phyloP scores from a whole-genome alignment of 2,113 vertebrate species.

The Tichodroma muraria region DNA sequence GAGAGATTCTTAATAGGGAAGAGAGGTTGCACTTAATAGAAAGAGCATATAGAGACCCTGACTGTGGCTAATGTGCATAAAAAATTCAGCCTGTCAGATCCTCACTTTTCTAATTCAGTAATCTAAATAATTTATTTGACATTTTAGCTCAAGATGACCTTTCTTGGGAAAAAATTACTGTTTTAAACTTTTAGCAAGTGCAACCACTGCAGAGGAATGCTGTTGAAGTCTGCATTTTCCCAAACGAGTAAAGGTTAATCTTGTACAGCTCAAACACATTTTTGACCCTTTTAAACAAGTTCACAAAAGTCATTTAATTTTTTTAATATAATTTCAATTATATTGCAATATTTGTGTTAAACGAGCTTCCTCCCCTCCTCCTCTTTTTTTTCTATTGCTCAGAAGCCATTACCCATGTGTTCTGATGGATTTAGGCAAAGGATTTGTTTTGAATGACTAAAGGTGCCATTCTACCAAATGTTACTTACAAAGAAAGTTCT shows the following conservation, averaged over 20 bases:
- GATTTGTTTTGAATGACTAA: constrained; percentile 30
- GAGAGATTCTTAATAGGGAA: constrained; percentile 74
- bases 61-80: constrained; percentile 84
- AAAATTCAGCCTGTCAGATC: constrained; percentile 86
- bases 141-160: constrained; percentile 88
- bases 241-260: constrained; percentile 78
- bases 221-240: constrained; percentile 75
- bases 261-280: constrained; percentile 70
- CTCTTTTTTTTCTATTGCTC: constrained; percentile 2
- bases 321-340: constrained; percentile 75
- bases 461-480: background rate
- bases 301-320: constrained; percentile 69
- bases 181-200: constrained; percentile 87
- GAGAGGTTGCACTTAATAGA: constrained; percentile 72
- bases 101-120: constrained; percentile 87
- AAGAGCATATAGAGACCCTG: constrained; percentile 74
- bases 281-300: constrained; percentile 76
- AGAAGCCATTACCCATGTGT: background rate
- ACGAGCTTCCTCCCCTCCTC: background rate
- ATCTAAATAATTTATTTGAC: constrained; percentile 90
- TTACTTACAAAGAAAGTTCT: constrained; percentile 13
- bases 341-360: constrained; percentile 72
- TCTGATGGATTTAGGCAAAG: constrained; percentile 25
- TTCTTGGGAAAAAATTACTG: constrained; percentile 84
- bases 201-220: constrained; percentile 73